Conservation (phyloP, 2,113 vertebrate species). For the Maccullochella peelii region DNA sequence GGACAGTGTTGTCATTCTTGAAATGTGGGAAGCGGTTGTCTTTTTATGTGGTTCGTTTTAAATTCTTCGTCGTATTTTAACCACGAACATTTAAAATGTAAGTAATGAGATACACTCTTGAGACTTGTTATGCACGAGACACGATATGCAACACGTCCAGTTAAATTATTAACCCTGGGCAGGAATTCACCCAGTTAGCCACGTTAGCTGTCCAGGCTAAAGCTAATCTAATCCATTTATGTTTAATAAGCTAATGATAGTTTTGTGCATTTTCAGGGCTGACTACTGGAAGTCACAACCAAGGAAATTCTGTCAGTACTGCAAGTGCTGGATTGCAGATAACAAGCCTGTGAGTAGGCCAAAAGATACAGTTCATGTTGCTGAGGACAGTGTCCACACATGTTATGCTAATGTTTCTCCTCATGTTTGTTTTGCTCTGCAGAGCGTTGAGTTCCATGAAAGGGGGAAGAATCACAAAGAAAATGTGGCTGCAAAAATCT, state of each 20-base stretch:
- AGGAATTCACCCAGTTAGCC: background rate
- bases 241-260: background rate
- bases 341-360: constrained; percentile 93
- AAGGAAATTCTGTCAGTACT: constrained; percentile 98
- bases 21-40: constrained; percentile 42
- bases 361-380: background rate
- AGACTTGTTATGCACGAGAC: rapidly evolving
- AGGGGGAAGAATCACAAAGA: constrained; percentile 99
- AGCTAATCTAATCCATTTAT: background rate
- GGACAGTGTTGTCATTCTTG: constrained; percentile 67
- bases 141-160: rapidly evolving
- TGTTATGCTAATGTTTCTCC: background rate
- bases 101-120: background rate
- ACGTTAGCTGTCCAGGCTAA: constrained; percentile 16
- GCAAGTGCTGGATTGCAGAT: constrained; percentile 99
- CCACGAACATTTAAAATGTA: constrained; percentile 50
- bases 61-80: background rate
- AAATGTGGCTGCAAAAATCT: constrained; percentile 97
- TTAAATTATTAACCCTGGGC: background rate
- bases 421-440: constrained; percentile 27
- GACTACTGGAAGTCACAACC: constrained; percentile 99
- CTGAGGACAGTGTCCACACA: background rate
- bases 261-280: constrained; percentile 87
- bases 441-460: constrained; percentile 98
- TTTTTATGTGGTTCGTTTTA: background rate